phyloP scores from a whole-genome alignment of 1,140 invertebrate species.

The Drosophila kikkawai region DNA sequence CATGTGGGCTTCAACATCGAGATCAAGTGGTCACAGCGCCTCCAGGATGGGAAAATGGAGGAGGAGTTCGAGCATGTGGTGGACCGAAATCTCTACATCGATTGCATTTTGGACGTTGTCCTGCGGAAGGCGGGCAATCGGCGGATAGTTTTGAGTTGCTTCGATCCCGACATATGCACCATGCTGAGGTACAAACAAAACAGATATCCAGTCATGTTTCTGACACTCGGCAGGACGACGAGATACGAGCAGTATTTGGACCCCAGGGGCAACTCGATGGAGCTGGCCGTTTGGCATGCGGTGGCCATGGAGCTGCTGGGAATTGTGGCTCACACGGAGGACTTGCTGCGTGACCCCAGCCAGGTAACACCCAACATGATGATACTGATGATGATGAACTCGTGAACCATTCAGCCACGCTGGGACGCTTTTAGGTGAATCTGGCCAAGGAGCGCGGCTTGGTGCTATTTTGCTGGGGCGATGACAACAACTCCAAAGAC shows the following conservation, averaged over 20 bases:
- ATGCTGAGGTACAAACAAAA: constrained; percentile 97
- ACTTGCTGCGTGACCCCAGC: constrained; percentile 92
- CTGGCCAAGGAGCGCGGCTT: constrained; percentile 91
- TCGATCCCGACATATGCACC: constrained; percentile 97
- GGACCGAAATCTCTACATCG: constrained; percentile 96
- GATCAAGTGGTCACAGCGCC: constrained; percentile 97
- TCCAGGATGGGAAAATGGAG: constrained; percentile 94
- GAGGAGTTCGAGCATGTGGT: constrained; percentile 88
- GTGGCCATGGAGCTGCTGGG: constrained; percentile 92
- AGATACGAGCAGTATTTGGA: constrained; percentile 94
- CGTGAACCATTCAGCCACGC: constrained; percentile 44
- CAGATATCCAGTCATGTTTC: constrained; percentile 96
- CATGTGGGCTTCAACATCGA: constrained; percentile 98
- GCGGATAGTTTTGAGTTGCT: constrained; percentile 96
- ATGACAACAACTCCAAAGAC: constrained; percentile 96
- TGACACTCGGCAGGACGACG: constrained; percentile 93
- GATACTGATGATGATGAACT: constrained; percentile 47
- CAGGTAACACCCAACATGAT: constrained; percentile 85
- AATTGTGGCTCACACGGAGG: constrained; percentile 96
- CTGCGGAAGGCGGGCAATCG: constrained; percentile 91
- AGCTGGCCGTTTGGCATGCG: constrained; percentile 93
- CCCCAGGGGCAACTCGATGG: constrained; percentile 92
- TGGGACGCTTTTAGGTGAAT: constrained; percentile 87
- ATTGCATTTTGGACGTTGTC: constrained; percentile 92
- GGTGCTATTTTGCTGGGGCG: constrained; percentile 98